Evolutionary conservation across 1,140 invertebrate species (phyloP).

Genomic region (Drosophila varians): DNA sequence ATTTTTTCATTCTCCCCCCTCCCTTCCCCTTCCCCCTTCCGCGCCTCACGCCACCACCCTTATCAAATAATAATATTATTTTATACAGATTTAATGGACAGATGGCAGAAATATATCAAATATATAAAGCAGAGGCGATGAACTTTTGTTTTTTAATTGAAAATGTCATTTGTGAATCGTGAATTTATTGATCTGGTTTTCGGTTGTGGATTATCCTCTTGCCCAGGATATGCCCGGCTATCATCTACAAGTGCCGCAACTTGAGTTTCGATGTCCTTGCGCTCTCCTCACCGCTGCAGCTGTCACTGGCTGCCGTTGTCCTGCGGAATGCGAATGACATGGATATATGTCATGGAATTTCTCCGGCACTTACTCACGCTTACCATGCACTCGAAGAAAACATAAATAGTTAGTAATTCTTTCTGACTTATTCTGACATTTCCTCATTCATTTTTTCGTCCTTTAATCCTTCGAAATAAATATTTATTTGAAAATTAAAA

Average conservation of each 20-base stretch:
- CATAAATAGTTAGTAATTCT: too few relatives aligned
- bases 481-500: not conserved
- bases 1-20: slow-evolving; percentile 14
- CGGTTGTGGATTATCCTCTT: not conserved
- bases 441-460: too few relatives aligned
- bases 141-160: slow-evolving; percentile 26
- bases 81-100: slow-evolving; percentile 5
- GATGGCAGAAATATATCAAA: not conserved
- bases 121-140: not conserved
- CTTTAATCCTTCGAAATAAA: too few relatives aligned
- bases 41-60: too few relatives aligned
- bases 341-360: slow-evolving; percentile 16
- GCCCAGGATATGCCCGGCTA: slow-evolving; percentile 20
- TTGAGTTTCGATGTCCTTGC: slow-evolving; percentile 29
- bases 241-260: slow-evolving; percentile 33
- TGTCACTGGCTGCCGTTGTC: slow-evolving; percentile 31
- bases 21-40: not conserved
- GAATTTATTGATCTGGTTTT: slow-evolving; percentile 11
- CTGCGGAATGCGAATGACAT: slow-evolving; percentile 27
- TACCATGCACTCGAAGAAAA: not conserved
- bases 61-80: slow-evolving; percentile 13
- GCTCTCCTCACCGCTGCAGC: slow-evolving; percentile 17
- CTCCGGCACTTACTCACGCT: slow-evolving; percentile 4
- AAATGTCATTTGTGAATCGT: slow-evolving; percentile 8
- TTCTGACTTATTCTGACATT: too few relatives aligned